Percentiles rank a stretch among this genome's conserved stretches.
These are phyloP conservation scores for Tylochromis polylepis DNA, from an alignment of 2,113 vertebrate genomes.

Conservation along the genomic window DNA sequence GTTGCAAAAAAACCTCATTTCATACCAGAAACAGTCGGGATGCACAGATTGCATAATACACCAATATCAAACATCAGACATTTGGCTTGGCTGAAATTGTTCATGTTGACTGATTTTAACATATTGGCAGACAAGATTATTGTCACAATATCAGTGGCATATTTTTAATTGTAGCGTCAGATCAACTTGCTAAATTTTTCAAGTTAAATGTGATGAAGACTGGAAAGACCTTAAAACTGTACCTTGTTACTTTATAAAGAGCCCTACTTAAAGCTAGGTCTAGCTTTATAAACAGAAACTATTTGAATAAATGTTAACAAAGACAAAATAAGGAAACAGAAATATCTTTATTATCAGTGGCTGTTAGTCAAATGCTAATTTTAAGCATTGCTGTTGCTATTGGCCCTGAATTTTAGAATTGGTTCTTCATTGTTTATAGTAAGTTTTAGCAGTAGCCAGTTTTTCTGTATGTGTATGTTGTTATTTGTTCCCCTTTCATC, in stretches of 20 bases:
- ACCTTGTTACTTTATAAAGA: neutral
- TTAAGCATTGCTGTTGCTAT: no score
- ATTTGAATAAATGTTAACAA: neutral
- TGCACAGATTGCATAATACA: neutral
- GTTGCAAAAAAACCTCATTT: neutral
- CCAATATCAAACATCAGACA: neutral
- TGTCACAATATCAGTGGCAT: neutral
- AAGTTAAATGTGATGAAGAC: neutral
- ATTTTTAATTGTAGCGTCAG: neutral
- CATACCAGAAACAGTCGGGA: neutral
- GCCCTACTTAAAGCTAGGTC: neutral
- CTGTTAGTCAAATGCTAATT: neutral
- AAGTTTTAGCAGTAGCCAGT: neutral
- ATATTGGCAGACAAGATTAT: neutral
- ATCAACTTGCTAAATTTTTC: neutral
- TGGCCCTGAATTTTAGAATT: neutral
- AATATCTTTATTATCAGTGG: neutral
- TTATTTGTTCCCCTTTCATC: neutral
- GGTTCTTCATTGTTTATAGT: neutral
- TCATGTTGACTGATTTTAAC: neutral
- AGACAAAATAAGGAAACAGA: neutral
- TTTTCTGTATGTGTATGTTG: neutral
- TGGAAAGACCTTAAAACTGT: neutral
- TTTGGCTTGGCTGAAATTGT: neutral
- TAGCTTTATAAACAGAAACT: neutral